Percentiles rank a stretch among this genome's conserved stretches.
phyloP scores from a whole-genome alignment of 2,113 vertebrate species.

The Felis chaus region DNA sequence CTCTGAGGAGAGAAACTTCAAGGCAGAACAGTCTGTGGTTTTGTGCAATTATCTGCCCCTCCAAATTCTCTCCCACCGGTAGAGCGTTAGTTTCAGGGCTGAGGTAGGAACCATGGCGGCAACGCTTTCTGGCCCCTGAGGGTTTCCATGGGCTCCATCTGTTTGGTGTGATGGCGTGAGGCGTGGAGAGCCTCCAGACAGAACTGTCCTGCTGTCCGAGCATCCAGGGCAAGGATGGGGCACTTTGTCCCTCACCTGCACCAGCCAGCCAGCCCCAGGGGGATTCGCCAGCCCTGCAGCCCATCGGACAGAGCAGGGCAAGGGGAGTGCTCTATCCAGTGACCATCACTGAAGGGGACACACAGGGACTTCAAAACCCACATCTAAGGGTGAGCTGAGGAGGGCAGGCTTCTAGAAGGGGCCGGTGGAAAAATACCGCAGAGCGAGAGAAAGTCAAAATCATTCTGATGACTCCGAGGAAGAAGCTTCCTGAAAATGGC shows the following conservation, averaged over 20 bases:
- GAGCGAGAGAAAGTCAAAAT: not conserved
- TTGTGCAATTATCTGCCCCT: not conserved
- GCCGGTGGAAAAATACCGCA: not conserved
- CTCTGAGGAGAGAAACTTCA: conserved; percentile 72
- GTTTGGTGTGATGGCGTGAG: accelerated
- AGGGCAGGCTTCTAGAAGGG: not conserved
- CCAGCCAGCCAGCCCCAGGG: not conserved
- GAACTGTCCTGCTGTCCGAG: not conserved
- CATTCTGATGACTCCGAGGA: accelerated
- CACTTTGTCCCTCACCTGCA: not conserved
- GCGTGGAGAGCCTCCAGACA: not conserved
- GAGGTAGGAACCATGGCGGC: not conserved
- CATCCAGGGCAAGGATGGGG: not conserved
- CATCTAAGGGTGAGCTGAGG: not conserved
- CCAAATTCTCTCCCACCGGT: not conserved
- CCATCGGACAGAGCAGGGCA: accelerated
- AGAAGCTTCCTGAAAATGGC: not conserved
- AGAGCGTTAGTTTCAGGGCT: not conserved
- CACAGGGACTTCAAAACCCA: too few species aligned
- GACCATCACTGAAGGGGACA: not conserved
- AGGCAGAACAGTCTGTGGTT: conserved; percentile 48
- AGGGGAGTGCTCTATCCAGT: not conserved
- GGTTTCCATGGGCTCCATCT: not conserved
- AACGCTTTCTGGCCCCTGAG: not conserved
- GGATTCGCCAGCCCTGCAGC: accelerated